Percentiles rank a stretch among this genome's conserved stretches.
These are phyloP conservation scores for Dendrolimus houi DNA, from an alignment of 2,888 invertebrate species.

Conservation along the genomic window DNA sequence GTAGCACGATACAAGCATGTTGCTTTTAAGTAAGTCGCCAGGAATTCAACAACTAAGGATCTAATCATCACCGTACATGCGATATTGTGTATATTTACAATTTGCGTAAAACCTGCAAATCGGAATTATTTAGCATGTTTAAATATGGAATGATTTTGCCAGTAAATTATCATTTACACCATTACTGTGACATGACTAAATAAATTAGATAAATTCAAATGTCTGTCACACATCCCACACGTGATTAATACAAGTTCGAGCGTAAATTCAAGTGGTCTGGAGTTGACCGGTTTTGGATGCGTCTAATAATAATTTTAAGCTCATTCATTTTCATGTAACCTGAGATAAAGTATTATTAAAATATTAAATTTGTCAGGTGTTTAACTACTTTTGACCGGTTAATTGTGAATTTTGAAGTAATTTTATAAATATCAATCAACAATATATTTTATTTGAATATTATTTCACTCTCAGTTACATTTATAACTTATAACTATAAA, in stretches of 20 bases:
- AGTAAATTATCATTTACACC: not conserved
- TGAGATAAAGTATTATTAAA: not conserved
- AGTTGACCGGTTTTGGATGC: slow-evolving; percentile 8
- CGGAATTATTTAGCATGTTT: not conserved
- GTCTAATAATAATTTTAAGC: slow-evolving; percentile 1
- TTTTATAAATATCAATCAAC: too few relatives aligned
- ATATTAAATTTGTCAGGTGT: too few relatives aligned
- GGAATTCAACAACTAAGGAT: too few relatives aligned
- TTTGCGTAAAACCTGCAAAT: not conserved
- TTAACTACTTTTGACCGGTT: too few relatives aligned
- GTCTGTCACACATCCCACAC: not conserved
- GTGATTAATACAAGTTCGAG: slow-evolving; percentile 3
- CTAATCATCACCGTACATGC: not conserved
- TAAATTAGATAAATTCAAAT: not conserved
- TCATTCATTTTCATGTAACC: not conserved
- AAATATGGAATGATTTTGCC: not conserved
- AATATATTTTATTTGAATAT: too few relatives aligned
- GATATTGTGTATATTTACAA: not conserved
- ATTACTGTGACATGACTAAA: not conserved
- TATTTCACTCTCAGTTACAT: too few relatives aligned
- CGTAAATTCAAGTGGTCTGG: slow-evolving; percentile 3
- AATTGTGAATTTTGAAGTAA: too few relatives aligned
- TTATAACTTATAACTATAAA: too few relatives aligned
- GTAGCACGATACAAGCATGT: too few relatives aligned
- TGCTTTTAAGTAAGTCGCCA: too few relatives aligned